Evolutionary conservation across 2,113 vertebrate genomes (phyloP), one percentile per base, ranked within the genome.

Genomic region (Neoarius graeffei): DNA sequence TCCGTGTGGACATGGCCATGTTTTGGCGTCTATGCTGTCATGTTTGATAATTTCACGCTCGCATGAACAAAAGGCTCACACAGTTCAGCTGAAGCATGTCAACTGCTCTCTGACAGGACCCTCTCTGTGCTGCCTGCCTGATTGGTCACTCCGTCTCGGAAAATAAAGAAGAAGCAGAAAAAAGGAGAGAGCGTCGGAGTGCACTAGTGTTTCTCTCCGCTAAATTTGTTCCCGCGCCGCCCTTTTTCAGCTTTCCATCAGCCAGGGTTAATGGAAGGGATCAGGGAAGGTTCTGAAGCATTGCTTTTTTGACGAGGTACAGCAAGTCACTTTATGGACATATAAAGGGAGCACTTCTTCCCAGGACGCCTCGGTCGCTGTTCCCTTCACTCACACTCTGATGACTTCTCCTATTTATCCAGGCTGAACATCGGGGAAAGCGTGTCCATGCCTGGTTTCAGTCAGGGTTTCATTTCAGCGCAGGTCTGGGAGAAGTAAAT

Each of bases 1-100:
- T 81, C 57, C 30, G 77, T 74, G 50, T 59, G 90, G 88, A 87
- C 88, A 71, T 69, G 84, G 88, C 87, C 89, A 62, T 89, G 89
- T 92, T 42, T 87, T 89, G 83, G 88, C 57, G 84, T 88, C 89
- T 91, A 90, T 64, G 67, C 91, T 89, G 88, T 92, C 91, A 91
- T 92, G 91, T 92, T 88, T 89, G 83, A 92, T 90, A 87, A 92
- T 92, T 91, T 92, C 90, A 92, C 87, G 90, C 91, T 92, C 69
- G 74, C 86, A 85, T 92, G 90, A 90, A 89, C 89, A 90, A 86
- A 90, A 91, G 90, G 87, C 85, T 90, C 86, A 90, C 83, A 88
- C 80, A 85, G 85, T 89, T 90, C 87, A 92, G 74, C 83, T 89
- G 77, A 71, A 88, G 83, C 88, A 84, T 90, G 90, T 90, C 91